These are phyloP conservation scores for Amblyteles armatorius DNA, from an alignment of 2,888 invertebrate genomes.

Conservation along the genomic window DNA sequence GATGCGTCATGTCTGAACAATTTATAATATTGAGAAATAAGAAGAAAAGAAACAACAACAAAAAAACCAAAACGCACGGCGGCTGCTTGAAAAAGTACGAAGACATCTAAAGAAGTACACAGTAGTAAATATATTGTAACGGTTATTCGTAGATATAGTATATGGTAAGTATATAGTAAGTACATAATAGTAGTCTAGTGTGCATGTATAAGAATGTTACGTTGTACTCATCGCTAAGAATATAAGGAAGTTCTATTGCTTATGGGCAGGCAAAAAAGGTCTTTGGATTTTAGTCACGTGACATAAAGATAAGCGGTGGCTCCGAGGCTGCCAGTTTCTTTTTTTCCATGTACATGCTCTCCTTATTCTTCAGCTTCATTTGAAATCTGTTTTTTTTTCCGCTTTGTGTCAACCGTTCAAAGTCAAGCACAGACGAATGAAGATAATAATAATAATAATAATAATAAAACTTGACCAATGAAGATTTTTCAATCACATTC, in stretches of 20 bases:
- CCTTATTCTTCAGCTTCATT: background rate
- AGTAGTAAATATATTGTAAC: slow-evolving; percentile 11
- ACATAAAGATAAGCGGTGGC: background rate
- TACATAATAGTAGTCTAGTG: slow-evolving; percentile 1
- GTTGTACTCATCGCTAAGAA: background rate
- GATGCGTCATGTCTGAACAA: slow-evolving; percentile 18
- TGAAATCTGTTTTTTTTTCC: background rate
- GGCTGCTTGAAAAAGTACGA: slow-evolving; percentile 19
- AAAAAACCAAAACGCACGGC: background rate
- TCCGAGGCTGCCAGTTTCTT: background rate
- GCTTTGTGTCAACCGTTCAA: background rate
- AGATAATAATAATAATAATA: background rate
- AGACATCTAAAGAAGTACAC: slow-evolving; percentile 5
- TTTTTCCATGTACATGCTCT: background rate
- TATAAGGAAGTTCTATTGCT: slow-evolving; percentile 1
- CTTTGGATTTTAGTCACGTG: background rate
- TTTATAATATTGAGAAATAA: background rate
- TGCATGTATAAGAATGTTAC: slow-evolving; percentile 22
- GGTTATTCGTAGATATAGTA: background rate
- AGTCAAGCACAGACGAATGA: background rate
- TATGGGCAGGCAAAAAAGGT: background rate
- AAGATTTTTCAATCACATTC: background rate
- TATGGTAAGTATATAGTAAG: slow-evolving; percentile 4
- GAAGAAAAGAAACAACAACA: slow-evolving; percentile 1
- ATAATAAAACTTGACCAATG: background rate